Evolutionary conservation across 2,888 invertebrate genomes (phyloP).

Genomic region (Tetragonula carbonaria): DNA sequence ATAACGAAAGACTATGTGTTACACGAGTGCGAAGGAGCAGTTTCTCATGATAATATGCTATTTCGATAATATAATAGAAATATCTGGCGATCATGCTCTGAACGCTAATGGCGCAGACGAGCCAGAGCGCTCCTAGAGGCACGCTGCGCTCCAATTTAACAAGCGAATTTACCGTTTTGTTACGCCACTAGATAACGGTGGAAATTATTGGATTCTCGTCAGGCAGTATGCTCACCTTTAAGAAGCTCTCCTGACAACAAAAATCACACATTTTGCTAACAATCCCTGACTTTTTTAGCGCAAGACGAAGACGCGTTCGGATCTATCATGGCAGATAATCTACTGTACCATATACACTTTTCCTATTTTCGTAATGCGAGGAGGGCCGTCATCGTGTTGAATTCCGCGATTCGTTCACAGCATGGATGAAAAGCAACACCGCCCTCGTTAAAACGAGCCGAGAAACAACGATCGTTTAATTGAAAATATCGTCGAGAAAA

Average conservation of each 20-base stretch:
- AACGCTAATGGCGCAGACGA: slow-evolving; percentile 79
- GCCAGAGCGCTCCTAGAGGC: slow-evolving; percentile 65
- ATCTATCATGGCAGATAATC: slow-evolving; percentile 82
- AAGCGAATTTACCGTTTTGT: slow-evolving; percentile 22
- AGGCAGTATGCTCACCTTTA: slow-evolving; percentile 74
- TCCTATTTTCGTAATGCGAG: slow-evolving; percentile 55
- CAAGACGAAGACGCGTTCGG: slow-evolving; percentile 80
- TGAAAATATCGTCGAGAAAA: slow-evolving; percentile 56
- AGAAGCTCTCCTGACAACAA: slow-evolving; percentile 76
- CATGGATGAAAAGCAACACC: slow-evolving; percentile 17
- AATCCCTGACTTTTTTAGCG: slow-evolving; percentile 73
- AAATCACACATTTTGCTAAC: slow-evolving; percentile 77
- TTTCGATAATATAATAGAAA: slow-evolving; percentile 73
- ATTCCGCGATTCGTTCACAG: slow-evolving; percentile 2
- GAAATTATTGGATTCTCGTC: slow-evolving; percentile 25
- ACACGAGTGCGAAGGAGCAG: not conserved
- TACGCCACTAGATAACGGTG: slow-evolving; percentile 3
- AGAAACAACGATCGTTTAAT: slow-evolving; percentile 46
- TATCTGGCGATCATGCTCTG: slow-evolving; percentile 76
- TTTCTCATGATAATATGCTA: slow-evolving; percentile 31
- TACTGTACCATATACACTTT: slow-evolving; percentile 75
- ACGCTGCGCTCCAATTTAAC: slow-evolving; percentile 55
- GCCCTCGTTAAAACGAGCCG: slow-evolving; percentile 1
- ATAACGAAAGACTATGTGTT: not conserved
- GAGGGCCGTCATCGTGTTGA: slow-evolving; percentile 34